These are phyloP conservation scores for Zoanthus sociatus DNA, from an alignment of 92 coral and sea anemone species.

Conservation along the genomic window DNA sequence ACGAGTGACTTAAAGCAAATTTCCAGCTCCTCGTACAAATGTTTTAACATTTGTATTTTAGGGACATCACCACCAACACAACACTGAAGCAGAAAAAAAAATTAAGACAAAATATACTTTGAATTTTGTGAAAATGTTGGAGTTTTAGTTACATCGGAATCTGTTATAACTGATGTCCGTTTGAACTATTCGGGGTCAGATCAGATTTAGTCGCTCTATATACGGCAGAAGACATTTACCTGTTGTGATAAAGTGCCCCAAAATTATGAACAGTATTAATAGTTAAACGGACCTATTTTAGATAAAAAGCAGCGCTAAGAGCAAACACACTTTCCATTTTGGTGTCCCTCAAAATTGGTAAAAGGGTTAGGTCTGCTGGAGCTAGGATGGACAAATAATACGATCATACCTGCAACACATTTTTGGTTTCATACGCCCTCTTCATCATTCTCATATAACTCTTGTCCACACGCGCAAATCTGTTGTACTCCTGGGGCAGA, in stretches of 20 bases:
- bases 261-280: no score
- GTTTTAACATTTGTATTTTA: conserved; percentile 92
- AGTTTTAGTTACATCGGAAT: no score
- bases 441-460: conserved; percentile 99
- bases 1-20: conserved; percentile 96
- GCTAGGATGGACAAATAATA: not conserved
- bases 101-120: no score
- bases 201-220: no score
- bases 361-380: not conserved
- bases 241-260: no score
- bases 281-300: not conserved
- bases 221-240: no score
- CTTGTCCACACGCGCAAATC: conserved; percentile 97
- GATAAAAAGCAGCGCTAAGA: no score
- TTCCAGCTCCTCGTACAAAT: conserved; percentile 95
- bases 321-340: not conserved
- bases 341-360: not conserved
- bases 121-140: no score
- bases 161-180: no score
- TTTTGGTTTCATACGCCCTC: conserved; percentile 95
- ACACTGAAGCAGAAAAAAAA: conserved; percentile 62
- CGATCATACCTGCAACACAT: conserved; percentile 86
- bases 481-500: conserved; percentile 91
- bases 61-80: conserved; percentile 99
- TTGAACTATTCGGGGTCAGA: no score